Evolutionary conservation across 2,888 invertebrate species (phyloP), one percentile per base, ranked within the genome.

Genomic region (Cryptocephalus primarius): DNA sequence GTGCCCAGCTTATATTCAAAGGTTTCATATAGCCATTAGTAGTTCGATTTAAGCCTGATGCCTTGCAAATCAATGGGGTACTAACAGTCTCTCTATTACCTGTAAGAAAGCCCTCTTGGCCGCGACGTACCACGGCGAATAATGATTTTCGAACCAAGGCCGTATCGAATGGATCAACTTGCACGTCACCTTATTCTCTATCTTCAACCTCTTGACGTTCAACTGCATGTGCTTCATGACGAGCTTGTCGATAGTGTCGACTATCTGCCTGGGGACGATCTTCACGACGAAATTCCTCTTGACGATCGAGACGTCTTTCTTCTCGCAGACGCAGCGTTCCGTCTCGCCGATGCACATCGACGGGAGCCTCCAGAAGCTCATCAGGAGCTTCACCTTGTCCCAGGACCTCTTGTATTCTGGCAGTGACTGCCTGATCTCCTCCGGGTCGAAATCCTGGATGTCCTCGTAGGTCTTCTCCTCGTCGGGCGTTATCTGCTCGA

Each of bases 321-420:
- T 62, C 6, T 67, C 65, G 44, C 70, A 70, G 4, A 53, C 60
- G 42, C 69, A 70, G 42, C 63, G 63, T 47, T 65, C 54, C 8
- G 61, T 62, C 9, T 68, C 65, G 42, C 60, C 63, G 0, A 69
- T 51, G 14, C 55, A 56, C 34, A 71, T 61, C 2, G 65, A 62
- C 0, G 71, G 70, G 9, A 66, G 55, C 33, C 73, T 60, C 74
- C 73, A 74, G 43, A 69, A 69, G 42, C 67, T 63, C 72, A 73
- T 72, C n/a, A 72, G 50, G 9, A 70, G 53, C 49, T 66, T 66
- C 0, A 66, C 59, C 56, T 70, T 65, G 50, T 64, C 64, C 70
- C 70, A 71, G 14, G 58, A 52, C 52, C 61, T 60, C 49, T 65
- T 62, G 36, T 64, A 57, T 1, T 59, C 57, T 0, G 70, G 70